Conservation (phyloP, 2,113 vertebrate species). For the Pangasianodon hypophthalmus region DNA sequence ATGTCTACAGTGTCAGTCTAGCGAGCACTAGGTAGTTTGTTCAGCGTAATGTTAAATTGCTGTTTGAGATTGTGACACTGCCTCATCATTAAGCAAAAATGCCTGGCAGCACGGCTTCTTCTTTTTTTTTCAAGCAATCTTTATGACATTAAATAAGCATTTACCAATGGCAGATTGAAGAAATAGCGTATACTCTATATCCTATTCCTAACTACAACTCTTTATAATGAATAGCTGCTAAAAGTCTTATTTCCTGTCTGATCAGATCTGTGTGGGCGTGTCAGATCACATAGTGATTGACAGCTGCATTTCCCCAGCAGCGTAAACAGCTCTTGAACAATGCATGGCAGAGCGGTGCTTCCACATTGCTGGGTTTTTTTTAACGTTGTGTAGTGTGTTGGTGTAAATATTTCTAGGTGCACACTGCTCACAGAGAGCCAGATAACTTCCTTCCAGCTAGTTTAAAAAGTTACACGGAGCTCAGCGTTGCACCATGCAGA, state of each 20-base stretch:
- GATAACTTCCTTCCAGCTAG: not conserved
- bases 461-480: not conserved
- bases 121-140: not conserved
- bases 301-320: not conserved
- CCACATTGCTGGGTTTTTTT: not conserved
- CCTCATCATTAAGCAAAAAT: not conserved
- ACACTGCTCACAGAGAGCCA: not conserved
- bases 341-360: not conserved
- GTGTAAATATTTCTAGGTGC: not conserved
- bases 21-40: not conserved
- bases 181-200: not conserved
- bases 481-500: too few species aligned
- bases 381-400: not conserved
- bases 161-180: not conserved
- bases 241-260: not conserved
- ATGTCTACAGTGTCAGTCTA: not conserved
- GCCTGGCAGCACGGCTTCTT: not conserved
- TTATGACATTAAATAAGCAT: not conserved
- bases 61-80: not conserved
- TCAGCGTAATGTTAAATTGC: not conserved
- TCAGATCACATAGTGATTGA: not conserved
- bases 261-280: not conserved
- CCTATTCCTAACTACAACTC: not conserved
- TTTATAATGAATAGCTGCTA: not conserved
- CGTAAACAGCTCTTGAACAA: not conserved